These are phyloP conservation scores for Tiliqua scincoides DNA, from an alignment of 2,113 vertebrate species.

Conservation along the genomic window DNA sequence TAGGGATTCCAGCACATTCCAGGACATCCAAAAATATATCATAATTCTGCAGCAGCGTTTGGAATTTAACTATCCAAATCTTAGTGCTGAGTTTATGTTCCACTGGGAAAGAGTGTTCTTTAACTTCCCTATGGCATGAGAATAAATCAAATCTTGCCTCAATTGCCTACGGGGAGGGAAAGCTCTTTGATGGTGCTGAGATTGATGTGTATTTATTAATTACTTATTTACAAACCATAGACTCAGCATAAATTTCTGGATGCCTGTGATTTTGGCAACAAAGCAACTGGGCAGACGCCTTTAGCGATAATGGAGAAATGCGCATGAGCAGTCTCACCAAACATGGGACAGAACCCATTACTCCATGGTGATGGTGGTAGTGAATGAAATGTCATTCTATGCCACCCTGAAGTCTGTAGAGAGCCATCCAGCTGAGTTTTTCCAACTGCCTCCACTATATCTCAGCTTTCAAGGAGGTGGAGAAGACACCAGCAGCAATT, in stretches of 20 bases:
- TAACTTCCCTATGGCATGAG: neutral
- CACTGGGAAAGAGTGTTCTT: neutral
- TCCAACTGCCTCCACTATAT: too few species aligned
- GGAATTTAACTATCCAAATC: neutral
- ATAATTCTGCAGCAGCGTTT: neutral
- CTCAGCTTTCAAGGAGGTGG: too few species aligned
- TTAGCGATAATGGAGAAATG: too few species aligned
- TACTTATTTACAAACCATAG: neutral
- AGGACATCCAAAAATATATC: rapidly evolving
- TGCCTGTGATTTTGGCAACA: neutral
- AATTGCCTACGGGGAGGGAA: neutral
- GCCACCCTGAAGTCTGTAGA: too few species aligned
- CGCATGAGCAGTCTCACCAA: too few species aligned
- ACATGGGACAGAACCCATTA: too few species aligned
- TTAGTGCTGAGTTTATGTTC: rapidly evolving
- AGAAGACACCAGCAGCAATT: too few species aligned
- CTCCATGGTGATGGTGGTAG: too few species aligned
- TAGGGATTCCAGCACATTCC: too few species aligned
- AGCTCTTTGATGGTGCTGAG: neutral
- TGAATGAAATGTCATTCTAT: too few species aligned
- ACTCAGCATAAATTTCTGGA: neutral
- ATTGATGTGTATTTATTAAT: neutral
- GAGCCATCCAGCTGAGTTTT: too few species aligned
- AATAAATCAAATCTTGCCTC: neutral
- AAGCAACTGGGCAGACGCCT: too few species aligned